Base-by-base conservation (phyloP, 1,140 invertebrate species). In the Conopomorpha cramerella region DNA sequence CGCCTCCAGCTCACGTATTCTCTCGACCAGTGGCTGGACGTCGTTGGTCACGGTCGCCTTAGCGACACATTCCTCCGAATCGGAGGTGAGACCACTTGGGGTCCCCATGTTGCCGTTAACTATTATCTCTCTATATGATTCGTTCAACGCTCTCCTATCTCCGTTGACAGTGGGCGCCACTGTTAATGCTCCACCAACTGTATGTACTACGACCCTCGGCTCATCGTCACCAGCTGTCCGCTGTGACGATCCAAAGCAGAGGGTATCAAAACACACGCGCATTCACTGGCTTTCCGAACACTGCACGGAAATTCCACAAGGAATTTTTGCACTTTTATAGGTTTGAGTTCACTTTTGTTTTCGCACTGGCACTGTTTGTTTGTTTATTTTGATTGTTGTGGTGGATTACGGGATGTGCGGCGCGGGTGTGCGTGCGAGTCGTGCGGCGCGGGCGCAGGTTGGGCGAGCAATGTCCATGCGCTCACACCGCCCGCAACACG, bases 231-330 rank as follows among this genome's bases (percentile, higher is more conserved):
- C 83, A 79, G 81, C 81, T 78, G 82, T 81, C 77, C 81, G 80
- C 59, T 82, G 83, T 79, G 83, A n/a, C n/a, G n/a, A n/a, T n/a
- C n/a, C n/a, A n/a, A n/a, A n/a, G n/a, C n/a, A n/a, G n/a, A n/a
- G n/a, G 66, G 79, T 77, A 73, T 87, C 85, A 77, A 88, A 87
- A 73, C 86, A 88, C 78, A 88, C 84, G 78, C 86, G 86, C 86
- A 88, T 88, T 81, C 80, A 84, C 79, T 77, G 78, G 79, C 78
- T 53, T 64, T 34, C 19, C n/a, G 34, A 36, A 16, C 31, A 30
- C 31, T 14, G 6, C 3, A 33, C 3, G 7, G 7, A 16, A 33
- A 33, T 10, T 6, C 16, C 13, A 11, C 8, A 16, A 12, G 12
- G 12, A 15, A 7, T 16, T 17, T 8, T 3, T 17, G 13, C 13